Conservation (phyloP, 2,797 vertebrate genomes). For the Micrastur ruficollis region DNA sequence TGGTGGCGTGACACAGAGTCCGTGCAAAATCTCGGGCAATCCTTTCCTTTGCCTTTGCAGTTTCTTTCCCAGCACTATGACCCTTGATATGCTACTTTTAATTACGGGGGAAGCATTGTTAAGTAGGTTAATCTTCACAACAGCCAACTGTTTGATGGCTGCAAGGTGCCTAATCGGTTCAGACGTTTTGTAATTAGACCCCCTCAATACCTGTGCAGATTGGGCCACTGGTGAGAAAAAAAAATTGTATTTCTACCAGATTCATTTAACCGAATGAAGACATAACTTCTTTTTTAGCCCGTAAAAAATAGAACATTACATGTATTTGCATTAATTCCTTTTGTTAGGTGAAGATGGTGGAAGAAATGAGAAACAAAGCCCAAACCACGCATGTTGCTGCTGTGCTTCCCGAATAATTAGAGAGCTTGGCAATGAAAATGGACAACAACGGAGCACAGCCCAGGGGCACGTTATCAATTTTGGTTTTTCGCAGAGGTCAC, state of each 20-base stretch:
- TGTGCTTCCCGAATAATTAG: background rate
- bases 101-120: fast-evolving
- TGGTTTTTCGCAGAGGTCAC: background rate
- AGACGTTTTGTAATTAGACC: background rate
- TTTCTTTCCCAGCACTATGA: background rate
- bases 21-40: fast-evolving
- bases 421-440: background rate
- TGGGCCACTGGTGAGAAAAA: background rate
- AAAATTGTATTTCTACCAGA: background rate
- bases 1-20: background rate
- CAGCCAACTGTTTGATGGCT: background rate
- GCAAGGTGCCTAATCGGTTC: too few species aligned
- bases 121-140: background rate
- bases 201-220: background rate
- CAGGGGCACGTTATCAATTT: fast-evolving
- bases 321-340: background rate
- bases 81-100: fast-evolving
- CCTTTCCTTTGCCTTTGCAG: background rate
- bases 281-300: background rate
- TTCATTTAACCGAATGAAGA: background rate
- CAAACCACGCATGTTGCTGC: background rate
- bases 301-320: background rate
- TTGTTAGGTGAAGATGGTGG: background rate
- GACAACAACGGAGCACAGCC: background rate
- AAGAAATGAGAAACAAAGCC: background rate